phyloP scores from a whole-genome alignment of 2,113 vertebrate genomes.

The Rhea pennata region DNA sequence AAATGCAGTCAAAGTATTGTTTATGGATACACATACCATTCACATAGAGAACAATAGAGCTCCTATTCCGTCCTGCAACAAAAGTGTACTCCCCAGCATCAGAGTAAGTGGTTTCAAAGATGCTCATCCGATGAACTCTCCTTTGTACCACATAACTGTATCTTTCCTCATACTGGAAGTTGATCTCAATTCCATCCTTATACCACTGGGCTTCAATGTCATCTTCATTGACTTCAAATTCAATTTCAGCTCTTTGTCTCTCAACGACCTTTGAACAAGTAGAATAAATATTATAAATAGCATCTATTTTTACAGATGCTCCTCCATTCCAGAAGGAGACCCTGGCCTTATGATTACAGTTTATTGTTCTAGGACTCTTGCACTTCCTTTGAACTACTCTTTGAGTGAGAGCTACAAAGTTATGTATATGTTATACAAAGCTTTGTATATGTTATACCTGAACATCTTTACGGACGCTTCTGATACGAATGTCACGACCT shows the following conservation, averaged over 20 bases:
- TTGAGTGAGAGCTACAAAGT: background rate
- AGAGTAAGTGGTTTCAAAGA: conserved; percentile 89
- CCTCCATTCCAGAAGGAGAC: background rate
- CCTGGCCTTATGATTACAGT: background rate
- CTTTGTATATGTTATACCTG: conserved; percentile 77
- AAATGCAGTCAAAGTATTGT: background rate
- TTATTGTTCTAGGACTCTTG: background rate
- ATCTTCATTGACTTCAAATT: conserved; percentile 97
- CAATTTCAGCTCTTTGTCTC: conserved; percentile 90
- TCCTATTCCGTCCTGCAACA: conserved; percentile 91
- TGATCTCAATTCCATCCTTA: conserved; percentile 92
- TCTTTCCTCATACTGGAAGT: conserved; percentile 86
- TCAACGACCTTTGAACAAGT: conserved; percentile 86
- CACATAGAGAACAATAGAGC: conserved; percentile 86
- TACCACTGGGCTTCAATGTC: conserved; percentile 94
- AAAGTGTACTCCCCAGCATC: conserved; percentile 95
- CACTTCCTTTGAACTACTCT: background rate
- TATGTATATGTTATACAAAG: conserved; percentile 69
- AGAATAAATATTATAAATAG: background rate
- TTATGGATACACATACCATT: conserved; percentile 78
- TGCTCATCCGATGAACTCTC: conserved; percentile 91
- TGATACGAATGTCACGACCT: conserved; percentile 92
- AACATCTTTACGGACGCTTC: conserved; percentile 82
- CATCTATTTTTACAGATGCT: background rate
- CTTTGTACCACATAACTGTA: conserved; percentile 88